phyloP scores from a whole-genome alignment of 2,888 invertebrate genomes.

The Incurvaria masculella region DNA sequence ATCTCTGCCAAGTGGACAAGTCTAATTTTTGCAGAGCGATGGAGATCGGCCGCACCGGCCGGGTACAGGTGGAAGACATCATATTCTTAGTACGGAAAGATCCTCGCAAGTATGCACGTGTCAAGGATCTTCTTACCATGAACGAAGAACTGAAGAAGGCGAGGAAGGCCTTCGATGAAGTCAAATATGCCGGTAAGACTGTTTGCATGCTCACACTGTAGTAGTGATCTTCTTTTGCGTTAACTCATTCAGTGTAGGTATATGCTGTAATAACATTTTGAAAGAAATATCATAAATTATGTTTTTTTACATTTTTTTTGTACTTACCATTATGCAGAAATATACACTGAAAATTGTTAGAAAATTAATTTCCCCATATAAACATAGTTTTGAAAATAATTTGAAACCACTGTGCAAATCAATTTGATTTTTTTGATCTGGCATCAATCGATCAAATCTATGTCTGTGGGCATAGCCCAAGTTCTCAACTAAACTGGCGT shows the following conservation, averaged over 20 bases:
- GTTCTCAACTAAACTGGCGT: too few relatives aligned
- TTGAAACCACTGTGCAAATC: too few relatives aligned
- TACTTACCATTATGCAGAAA: background rate
- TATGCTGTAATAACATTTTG: too few relatives aligned
- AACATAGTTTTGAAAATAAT: too few relatives aligned
- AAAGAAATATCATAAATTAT: too few relatives aligned
- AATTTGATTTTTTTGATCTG: too few relatives aligned
- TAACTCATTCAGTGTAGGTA: slow-evolving; percentile 7
- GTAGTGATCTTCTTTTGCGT: background rate
- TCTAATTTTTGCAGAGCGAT: slow-evolving; percentile 79
- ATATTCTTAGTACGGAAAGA: slow-evolving; percentile 96
- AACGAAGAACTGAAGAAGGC: slow-evolving; percentile 99
- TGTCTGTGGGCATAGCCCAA: too few relatives aligned
- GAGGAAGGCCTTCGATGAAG: slow-evolving; percentile 98
- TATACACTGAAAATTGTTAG: too few relatives aligned
- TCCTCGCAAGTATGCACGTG: slow-evolving; percentile 93
- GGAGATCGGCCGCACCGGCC: slow-evolving; percentile 95
- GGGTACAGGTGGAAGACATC: slow-evolving; percentile 98
- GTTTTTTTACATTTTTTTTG: too few relatives aligned
- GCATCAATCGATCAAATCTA: too few relatives aligned
- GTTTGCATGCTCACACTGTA: background rate
- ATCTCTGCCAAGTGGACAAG: too few relatives aligned
- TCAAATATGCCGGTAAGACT: slow-evolving; percentile 86
- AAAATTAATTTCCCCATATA: too few relatives aligned
- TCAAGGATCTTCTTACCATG: slow-evolving; percentile 96